phyloP scores from a whole-genome alignment of 2,888 invertebrate species.

The Mesorhabditis sp. region DNA sequence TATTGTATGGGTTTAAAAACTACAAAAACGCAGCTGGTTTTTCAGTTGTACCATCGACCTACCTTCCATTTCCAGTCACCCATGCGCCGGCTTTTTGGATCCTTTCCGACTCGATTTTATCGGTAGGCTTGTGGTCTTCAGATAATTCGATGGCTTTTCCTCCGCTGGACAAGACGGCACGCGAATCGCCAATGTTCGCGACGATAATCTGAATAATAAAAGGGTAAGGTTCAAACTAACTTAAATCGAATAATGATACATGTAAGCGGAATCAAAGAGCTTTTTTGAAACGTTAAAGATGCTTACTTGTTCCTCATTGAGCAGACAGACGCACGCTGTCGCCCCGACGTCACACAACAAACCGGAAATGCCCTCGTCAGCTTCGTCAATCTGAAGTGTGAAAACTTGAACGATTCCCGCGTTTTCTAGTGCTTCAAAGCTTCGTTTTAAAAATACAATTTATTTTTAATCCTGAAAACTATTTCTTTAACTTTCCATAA shows the following conservation, averaged over 20 bases:
- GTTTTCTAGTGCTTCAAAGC: neutral
- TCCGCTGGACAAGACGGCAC: neutral
- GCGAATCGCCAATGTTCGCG: conserved; percentile 5
- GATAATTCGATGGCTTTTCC: conserved; percentile 76
- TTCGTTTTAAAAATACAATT: neutral
- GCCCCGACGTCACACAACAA: neutral
- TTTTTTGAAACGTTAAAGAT: neutral
- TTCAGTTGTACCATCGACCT: too few species aligned
- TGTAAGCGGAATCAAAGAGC: too few species aligned
- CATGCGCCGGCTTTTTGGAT: conserved; percentile 80
- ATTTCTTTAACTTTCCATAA: neutral
- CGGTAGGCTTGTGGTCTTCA: conserved; percentile 95
- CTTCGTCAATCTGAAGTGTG: neutral
- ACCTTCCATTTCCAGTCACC: conserved; percentile 87
- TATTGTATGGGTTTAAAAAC: neutral
- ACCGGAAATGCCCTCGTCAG: neutral
- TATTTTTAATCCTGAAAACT: neutral
- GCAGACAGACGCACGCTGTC: neutral
- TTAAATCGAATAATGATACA: too few species aligned
- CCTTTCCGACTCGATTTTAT: conserved; percentile 69
- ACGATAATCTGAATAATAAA: neutral
- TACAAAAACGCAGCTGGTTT: neutral
- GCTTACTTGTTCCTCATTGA: neutral
- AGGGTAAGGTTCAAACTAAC: too few species aligned
- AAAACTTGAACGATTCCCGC: neutral